These are phyloP conservation scores for Dynastes hyllus DNA, from an alignment of 2,888 invertebrate genomes.

Conservation along the genomic window DNA sequence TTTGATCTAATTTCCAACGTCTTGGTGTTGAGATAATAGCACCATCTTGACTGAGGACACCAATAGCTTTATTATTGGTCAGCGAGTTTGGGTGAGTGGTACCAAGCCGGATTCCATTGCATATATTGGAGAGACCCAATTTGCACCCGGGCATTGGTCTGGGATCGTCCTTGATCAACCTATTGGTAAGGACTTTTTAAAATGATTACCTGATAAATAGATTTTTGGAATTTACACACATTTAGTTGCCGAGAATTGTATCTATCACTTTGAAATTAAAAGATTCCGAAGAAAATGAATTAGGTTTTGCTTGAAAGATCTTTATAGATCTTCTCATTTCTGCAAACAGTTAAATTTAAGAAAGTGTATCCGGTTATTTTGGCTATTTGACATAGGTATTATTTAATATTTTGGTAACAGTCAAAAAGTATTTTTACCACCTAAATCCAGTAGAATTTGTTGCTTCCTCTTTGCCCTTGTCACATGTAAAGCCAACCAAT, in stretches of 20 bases:
- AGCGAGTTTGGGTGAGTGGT: slow-evolving; percentile 95
- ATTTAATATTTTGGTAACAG: too few relatives aligned
- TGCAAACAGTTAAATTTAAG: too few relatives aligned
- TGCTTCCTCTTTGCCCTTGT: too few relatives aligned
- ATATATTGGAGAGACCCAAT: slow-evolving; percentile 95
- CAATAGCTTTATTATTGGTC: slow-evolving; percentile 96
- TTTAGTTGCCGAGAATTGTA: too few relatives aligned
- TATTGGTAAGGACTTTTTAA: slow-evolving; percentile 78
- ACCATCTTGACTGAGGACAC: slow-evolving; percentile 90
- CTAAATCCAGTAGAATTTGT: too few relatives aligned
- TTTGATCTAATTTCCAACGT: background rate
- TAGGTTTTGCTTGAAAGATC: background rate
- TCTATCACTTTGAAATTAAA: background rate
- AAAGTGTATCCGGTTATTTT: too few relatives aligned
- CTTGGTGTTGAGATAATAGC: slow-evolving; percentile 80
- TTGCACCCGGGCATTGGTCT: slow-evolving; percentile 99
- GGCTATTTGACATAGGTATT: too few relatives aligned
- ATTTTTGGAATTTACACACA: slow-evolving; percentile 28
- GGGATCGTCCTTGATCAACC: slow-evolving; percentile 97
- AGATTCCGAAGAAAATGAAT: background rate
- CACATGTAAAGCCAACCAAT: too few relatives aligned
- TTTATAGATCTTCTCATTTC: background rate
- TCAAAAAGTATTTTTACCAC: too few relatives aligned
- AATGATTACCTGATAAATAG: slow-evolving; percentile 31
- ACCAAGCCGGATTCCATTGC: slow-evolving; percentile 94